phyloP scores from a whole-genome alignment of 2,113 vertebrate genomes.

The Syngnathus typhle region DNA sequence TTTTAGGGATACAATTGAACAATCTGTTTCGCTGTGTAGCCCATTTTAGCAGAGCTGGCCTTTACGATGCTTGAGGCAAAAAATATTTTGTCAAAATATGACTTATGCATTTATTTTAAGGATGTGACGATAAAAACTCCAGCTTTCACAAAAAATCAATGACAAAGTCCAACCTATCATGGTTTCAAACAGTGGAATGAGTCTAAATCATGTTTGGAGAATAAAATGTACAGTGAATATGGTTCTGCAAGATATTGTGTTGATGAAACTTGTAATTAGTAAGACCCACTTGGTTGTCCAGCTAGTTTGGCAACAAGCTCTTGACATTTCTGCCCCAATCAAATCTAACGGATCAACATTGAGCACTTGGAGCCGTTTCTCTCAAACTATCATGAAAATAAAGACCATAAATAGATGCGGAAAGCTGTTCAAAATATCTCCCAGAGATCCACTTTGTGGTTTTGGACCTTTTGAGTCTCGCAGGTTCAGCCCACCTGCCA shows the following conservation, averaged over 20 bases:
- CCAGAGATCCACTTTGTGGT: slow-evolving; percentile 26
- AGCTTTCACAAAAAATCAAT: not conserved
- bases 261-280: not conserved
- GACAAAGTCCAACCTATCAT: not conserved
- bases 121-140: not conserved
- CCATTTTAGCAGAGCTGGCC: too few species aligned
- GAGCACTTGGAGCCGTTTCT: slow-evolving; percentile 20
- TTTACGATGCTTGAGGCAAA: too few species aligned
- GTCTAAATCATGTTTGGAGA: not conserved
- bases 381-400: slow-evolving; percentile 11
- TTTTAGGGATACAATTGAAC: too few species aligned
- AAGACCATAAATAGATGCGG: slow-evolving; percentile 2
- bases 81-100: too few species aligned
- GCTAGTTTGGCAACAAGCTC: slow-evolving; percentile 37
- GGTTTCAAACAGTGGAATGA: not conserved
- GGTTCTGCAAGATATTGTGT: not conserved
- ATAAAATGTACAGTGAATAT: not conserved
- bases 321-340: slow-evolving; percentile 25
- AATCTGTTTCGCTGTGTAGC: too few species aligned
- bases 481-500: slow-evolving; percentile 72
- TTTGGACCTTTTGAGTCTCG: slow-evolving; percentile 23
- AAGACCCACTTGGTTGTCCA: slow-evolving; percentile 12
- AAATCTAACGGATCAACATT: slow-evolving; percentile 26
- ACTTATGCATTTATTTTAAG: too few species aligned
- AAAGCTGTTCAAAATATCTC: slow-evolving; percentile 46